Evolutionary conservation across 2,797 vertebrate species (phyloP).

Genomic region (Pteropus rufus): DNA sequence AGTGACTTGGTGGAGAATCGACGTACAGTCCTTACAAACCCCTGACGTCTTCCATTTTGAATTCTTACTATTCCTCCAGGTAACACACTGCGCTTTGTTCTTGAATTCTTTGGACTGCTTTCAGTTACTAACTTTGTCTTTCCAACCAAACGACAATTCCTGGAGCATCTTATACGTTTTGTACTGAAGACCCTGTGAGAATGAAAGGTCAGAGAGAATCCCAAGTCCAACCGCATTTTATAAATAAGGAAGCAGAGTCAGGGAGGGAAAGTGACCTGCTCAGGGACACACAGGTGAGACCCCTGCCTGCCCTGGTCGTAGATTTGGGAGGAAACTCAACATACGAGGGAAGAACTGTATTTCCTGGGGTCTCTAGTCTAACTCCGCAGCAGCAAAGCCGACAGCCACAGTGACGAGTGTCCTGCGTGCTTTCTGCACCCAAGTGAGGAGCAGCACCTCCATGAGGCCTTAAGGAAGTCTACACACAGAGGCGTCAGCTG

Average conservation of each 20-base stretch:
- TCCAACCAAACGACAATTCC: background rate
- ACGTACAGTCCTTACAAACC: background rate
- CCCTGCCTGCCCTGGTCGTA: fast-evolving
- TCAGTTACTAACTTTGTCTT: background rate
- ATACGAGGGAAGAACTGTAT: fast-evolving
- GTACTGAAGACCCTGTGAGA: background rate
- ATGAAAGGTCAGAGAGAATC: background rate
- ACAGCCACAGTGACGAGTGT: fast-evolving
- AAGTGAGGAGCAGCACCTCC: too few species aligned
- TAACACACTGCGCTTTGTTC: background rate
- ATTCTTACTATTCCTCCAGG: background rate
- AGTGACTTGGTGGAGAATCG: background rate
- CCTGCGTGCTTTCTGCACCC: too few species aligned
- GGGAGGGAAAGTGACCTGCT: too few species aligned
- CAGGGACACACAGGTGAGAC: background rate
- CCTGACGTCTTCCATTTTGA: background rate
- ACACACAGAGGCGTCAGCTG: constrained; percentile 64
- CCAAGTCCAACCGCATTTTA: background rate
- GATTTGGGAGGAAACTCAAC: background rate
- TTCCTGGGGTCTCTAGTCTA: background rate
- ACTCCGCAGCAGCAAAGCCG: background rate
- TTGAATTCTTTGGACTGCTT: background rate
- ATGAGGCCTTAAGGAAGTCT: background rate
- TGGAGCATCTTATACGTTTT: background rate
- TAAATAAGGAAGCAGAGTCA: background rate